Base-by-base conservation (phyloP, 2,113 vertebrate genomes). In the Choloepus hoffmanni region DNA sequence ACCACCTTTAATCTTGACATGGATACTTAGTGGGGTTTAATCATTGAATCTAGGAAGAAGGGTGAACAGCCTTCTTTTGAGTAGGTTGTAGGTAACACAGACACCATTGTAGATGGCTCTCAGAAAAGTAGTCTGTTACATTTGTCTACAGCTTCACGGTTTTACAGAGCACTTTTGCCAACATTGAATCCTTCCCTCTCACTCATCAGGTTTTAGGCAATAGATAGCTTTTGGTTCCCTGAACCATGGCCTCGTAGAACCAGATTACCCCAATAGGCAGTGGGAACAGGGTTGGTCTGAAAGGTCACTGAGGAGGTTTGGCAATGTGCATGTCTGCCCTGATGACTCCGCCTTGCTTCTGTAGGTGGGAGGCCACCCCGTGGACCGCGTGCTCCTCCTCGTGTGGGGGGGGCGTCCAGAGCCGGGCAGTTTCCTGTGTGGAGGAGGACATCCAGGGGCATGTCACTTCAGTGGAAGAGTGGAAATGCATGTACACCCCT, bases 381-480 rank as follows among this genome's bases (percentile, higher is more conserved):
- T 99, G 99, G 99, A 99, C 99, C 3, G 98, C 99, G 90, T 99
- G 99, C 97, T 99, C 99, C 94, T 99, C 99, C 30, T 99, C 99
- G 30, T 99, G 99, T 76, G 99, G 99, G 90, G 99, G 99, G 7
- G 99, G 99, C 73, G 98, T 99, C 97, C 99, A 99, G 98, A 99
- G 99, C 96, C 99, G 99, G 96, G 99, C 99, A 0, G 93, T 99
- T 62, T 99, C 99, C 48, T 99, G 99, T 95, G 99, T 99, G 95
- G 99, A 99, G 97, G 99, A 99, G 97, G 99, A 99, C 98, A 99
- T 99, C 98, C 99, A 99, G 97, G 99, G 99, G 5, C 98, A 98
- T 96, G 98, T 99, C 96, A 99, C 98, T 74, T 97, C 99, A 0
- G 98, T 99, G 8, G 99, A 99, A 91, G 99, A 99, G 96, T 99